These are phyloP conservation scores for Chascanopsetta lugubris DNA, from an alignment of 2,113 vertebrate genomes.

Conservation along the genomic window DNA sequence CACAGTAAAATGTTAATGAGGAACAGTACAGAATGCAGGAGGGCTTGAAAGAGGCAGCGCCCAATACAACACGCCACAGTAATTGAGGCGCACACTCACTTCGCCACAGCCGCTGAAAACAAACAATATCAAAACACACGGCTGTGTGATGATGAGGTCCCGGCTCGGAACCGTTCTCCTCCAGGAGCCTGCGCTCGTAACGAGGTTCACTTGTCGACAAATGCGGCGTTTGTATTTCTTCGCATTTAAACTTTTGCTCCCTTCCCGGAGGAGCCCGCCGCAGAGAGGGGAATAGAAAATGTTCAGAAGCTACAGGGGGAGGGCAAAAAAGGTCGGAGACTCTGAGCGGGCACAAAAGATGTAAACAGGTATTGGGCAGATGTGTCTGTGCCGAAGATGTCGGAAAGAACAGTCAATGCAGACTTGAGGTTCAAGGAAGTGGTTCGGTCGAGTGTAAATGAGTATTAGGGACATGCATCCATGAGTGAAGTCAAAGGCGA, in stretches of 20 bases:
- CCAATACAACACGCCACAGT: slow-evolving; percentile 28
- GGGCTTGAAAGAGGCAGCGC: slow-evolving; percentile 40
- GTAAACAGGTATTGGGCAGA: slow-evolving; percentile 14
- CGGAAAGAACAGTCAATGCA: too few species aligned
- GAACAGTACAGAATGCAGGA: slow-evolving; percentile 55
- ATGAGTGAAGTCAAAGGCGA: too few species aligned
- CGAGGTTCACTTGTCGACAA: slow-evolving; percentile 14
- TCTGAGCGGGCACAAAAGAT: not conserved
- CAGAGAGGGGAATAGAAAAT: too few species aligned
- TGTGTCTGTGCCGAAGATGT: not conserved
- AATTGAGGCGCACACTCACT: slow-evolving; percentile 33
- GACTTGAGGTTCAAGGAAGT: not conserved
- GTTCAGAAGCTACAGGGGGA: too few species aligned
- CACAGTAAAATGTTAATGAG: slow-evolving; percentile 77
- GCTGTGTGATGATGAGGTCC: not conserved
- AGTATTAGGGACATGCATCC: too few species aligned
- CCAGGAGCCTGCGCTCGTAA: slow-evolving; percentile 5
- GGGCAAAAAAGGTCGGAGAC: not conserved
- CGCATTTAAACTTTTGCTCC: slow-evolving; percentile 8
- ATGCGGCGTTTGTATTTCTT: slow-evolving; percentile 15
- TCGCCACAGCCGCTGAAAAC: slow-evolving; percentile 10
- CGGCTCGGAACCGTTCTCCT: slow-evolving; percentile 15
- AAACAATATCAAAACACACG: slow-evolving; percentile 32
- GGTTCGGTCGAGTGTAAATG: too few species aligned
- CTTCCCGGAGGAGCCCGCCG: not conserved